Percentiles rank a stretch among this genome's conserved stretches.
Conservation (phyloP, 2,888 invertebrate species). For the Polia nebulosa region DNA sequence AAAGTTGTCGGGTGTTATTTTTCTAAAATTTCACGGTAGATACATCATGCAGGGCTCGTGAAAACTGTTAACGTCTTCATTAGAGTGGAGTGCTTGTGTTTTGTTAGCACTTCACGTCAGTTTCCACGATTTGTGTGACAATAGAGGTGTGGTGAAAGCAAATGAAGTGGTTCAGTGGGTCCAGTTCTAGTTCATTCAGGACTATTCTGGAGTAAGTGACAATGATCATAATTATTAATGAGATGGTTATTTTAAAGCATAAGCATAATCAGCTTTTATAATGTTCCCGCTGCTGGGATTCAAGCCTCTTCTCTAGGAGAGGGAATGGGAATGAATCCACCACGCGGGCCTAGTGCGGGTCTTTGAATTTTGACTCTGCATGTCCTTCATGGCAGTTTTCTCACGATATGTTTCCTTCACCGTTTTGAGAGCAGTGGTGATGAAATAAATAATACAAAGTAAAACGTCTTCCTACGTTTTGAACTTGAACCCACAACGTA, state of each 20-base stretch:
- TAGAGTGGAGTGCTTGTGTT: slow-evolving; percentile 66
- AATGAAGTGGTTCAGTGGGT: slow-evolving; percentile 67
- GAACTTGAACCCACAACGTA: no score
- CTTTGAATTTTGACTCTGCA: no score
- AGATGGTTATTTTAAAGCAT: slow-evolving; percentile 23
- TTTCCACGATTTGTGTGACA: slow-evolving; percentile 69
- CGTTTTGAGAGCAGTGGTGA: no score
- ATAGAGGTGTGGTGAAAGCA: slow-evolving; percentile 68
- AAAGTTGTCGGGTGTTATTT: slow-evolving; percentile 82
- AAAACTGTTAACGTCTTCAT: slow-evolving; percentile 88
- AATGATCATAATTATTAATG: slow-evolving; percentile 7
- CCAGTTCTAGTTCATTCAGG: slow-evolving; percentile 25
- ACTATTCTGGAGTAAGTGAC: slow-evolving; percentile 10
- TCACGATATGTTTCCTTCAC: no score
- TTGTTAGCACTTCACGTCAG: slow-evolving; percentile 49
- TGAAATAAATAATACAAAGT: no score
- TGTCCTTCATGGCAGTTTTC: no score
- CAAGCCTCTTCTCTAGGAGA: no score
- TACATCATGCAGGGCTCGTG: slow-evolving; percentile 84
- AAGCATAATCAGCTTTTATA: no score
- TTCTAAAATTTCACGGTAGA: slow-evolving; percentile 90
- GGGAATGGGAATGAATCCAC: no score
- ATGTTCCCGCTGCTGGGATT: no score
- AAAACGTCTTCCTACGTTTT: no score
- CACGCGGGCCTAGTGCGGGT: no score